phyloP scores from a whole-genome alignment of 2,113 vertebrate genomes.

The Archilochus colubris region DNA sequence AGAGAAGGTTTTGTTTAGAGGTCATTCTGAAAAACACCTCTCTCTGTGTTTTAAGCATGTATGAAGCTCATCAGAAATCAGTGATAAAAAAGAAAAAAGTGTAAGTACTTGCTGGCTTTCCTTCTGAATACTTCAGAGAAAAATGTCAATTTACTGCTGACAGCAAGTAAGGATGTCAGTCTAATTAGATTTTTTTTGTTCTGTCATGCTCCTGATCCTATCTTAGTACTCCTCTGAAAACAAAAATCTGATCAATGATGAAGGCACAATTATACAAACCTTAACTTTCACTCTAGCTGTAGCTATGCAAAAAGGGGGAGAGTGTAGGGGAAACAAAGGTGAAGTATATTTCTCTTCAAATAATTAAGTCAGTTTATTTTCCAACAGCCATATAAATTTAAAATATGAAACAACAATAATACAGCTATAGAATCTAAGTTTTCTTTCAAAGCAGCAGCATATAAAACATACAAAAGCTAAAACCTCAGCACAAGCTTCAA shows the following conservation, averaged over 20 bases:
- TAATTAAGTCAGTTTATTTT: conserved; percentile 77
- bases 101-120: conserved; percentile 62
- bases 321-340: conserved; percentile 46
- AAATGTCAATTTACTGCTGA: conserved; percentile 69
- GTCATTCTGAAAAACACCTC: neutral
- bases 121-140: conserved; percentile 65
- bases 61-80: conserved; percentile 48
- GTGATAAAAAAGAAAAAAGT: neutral
- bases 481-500: conserved; percentile 81
- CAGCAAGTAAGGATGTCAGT: conserved; percentile 72
- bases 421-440: conserved; percentile 80
- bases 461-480: conserved; percentile 88
- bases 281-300: conserved; percentile 50
- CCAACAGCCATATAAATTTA: conserved; percentile 81
- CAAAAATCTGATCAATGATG: conserved; percentile 66
- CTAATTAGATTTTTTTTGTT: conserved; percentile 51
- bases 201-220: conserved; percentile 70
- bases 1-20: conserved; percentile 44
- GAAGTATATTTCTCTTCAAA: conserved; percentile 77
- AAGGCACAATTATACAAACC: conserved; percentile 78
- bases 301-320: conserved; percentile 52
- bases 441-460: conserved; percentile 82
- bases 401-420: conserved; percentile 81
- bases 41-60: neutral
- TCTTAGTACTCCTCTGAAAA: conserved; percentile 45